Conservation (phyloP, 53 echinoderm and acorn worm genomes). For the Hippasteria phrygiana region DNA sequence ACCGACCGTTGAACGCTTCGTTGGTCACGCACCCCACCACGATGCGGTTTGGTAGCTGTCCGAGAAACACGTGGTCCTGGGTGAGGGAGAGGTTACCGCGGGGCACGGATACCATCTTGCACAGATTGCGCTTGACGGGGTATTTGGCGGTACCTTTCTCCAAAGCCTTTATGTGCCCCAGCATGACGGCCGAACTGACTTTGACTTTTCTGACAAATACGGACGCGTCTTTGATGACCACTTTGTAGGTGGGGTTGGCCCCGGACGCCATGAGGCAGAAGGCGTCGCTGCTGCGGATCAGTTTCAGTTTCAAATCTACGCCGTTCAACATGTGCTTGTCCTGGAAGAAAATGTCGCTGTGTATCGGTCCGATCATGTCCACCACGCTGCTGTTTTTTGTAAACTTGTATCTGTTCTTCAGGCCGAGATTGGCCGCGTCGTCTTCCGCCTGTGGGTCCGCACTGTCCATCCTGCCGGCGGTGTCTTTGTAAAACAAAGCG, state of each 20-base stretch:
- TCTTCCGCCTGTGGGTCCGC: conserved; percentile 24
- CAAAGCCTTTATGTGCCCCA: conserved; percentile 75
- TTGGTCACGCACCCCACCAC: conserved; percentile 68
- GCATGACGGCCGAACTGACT: conserved; percentile 69
- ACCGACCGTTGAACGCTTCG: conserved; percentile 71
- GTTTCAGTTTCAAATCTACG: conserved; percentile 75
- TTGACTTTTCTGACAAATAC: conserved; percentile 82
- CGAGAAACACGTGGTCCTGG: no score
- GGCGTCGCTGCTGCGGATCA: conserved; percentile 67
- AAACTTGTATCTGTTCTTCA: conserved; percentile 63
- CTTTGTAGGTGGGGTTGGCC: conserved; percentile 66
- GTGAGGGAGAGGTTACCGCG: no score
- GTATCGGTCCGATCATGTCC: conserved; percentile 66
- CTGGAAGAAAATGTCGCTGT: conserved; percentile 78
- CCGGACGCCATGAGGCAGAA: conserved; percentile 81
- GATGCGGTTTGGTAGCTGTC: conserved; percentile 78
- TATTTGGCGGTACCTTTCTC: conserved; percentile 82
- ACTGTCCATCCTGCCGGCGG: conserved; percentile 67
- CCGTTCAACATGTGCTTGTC: conserved; percentile 70
- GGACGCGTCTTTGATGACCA: conserved; percentile 72
- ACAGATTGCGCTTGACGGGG: no score
- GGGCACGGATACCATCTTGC: no score
- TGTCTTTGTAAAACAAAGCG: conserved; percentile 67
- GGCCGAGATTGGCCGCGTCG: conserved; percentile 38
- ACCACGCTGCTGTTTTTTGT: conserved; percentile 59